phyloP scores from a whole-genome alignment of 1,140 invertebrate genomes.

The Teleopsis dalmanni region DNA sequence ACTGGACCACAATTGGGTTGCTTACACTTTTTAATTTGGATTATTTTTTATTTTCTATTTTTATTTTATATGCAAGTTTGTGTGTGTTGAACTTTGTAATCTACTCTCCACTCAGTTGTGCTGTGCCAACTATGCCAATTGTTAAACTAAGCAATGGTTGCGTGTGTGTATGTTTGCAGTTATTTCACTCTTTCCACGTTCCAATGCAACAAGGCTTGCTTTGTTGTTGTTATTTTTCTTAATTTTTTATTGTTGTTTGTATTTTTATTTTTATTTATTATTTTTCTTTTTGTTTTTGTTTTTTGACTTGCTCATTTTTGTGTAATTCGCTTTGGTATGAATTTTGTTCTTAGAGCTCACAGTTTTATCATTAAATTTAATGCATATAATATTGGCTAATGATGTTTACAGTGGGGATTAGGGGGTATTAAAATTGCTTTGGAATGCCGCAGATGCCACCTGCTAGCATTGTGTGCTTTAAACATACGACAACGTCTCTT shows the following conservation, averaged over 20 bases:
- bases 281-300: not conserved
- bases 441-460: constrained; percentile 31
- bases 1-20: no score
- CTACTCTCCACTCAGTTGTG: no score
- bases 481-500: no score
- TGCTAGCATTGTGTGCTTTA: constrained; percentile 17
- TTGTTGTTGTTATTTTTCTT: not conserved
- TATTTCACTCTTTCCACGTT: no score
- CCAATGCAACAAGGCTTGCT: no score
- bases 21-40: no score
- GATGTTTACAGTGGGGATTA: constrained; percentile 44
- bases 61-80: no score
- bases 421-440: constrained; percentile 38
- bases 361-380: constrained; percentile 44
- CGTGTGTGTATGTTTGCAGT: no score
- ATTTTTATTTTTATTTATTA: not conserved
- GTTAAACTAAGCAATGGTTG: no score
- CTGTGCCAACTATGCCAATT: no score
- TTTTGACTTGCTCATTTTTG: not conserved
- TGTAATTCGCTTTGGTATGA: not conserved
- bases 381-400: constrained; percentile 46
- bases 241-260: not conserved
- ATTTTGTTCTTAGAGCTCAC: constrained; percentile 1
- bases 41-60: no score
- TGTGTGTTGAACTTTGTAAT: no score